Evolutionary conservation across 1,140 invertebrate species (phyloP).

Genomic region (Hetaerina americana): DNA sequence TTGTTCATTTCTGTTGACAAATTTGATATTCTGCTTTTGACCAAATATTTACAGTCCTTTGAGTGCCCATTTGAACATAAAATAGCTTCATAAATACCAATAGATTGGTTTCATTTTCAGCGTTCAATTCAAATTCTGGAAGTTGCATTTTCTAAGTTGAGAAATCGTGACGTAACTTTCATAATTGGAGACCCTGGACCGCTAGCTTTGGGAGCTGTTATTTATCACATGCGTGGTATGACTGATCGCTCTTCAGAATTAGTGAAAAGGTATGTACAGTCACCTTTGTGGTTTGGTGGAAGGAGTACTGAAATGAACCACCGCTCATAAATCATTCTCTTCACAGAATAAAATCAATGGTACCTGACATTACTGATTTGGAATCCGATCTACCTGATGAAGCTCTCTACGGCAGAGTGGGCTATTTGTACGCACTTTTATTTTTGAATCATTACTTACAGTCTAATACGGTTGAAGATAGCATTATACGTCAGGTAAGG

Average conservation of each 20-base stretch:
- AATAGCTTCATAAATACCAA: too few relatives aligned
- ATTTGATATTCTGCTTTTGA: not conserved
- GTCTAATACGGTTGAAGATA: constrained; percentile 29
- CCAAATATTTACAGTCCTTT: constrained; percentile 13
- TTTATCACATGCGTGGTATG: constrained; percentile 38
- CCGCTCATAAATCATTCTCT: constrained; percentile 8
- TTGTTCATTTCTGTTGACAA: constrained; percentile 12
- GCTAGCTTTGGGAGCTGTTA: constrained; percentile 50
- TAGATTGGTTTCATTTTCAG: too few relatives aligned
- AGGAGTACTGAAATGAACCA: constrained; percentile 34
- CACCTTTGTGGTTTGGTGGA: not conserved
- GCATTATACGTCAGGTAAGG: constrained; percentile 34
- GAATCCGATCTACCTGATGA: constrained; percentile 55
- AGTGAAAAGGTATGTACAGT: not conserved
- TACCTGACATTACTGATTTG: constrained; percentile 33
- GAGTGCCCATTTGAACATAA: too few relatives aligned
- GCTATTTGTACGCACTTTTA: constrained; percentile 66
- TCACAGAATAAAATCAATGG: constrained; percentile 21
- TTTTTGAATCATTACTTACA: constrained; percentile 51
- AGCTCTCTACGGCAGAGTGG: constrained; percentile 68
- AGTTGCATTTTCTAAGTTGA: constrained; percentile 30
- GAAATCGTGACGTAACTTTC: constrained; percentile 44
- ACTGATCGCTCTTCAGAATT: constrained; percentile 28
- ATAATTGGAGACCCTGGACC: constrained; percentile 66
- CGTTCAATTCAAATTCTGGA: constrained; percentile 34